Base-by-base conservation (phyloP, 2,113 vertebrate species). In the Eulemur rufifrons region DNA sequence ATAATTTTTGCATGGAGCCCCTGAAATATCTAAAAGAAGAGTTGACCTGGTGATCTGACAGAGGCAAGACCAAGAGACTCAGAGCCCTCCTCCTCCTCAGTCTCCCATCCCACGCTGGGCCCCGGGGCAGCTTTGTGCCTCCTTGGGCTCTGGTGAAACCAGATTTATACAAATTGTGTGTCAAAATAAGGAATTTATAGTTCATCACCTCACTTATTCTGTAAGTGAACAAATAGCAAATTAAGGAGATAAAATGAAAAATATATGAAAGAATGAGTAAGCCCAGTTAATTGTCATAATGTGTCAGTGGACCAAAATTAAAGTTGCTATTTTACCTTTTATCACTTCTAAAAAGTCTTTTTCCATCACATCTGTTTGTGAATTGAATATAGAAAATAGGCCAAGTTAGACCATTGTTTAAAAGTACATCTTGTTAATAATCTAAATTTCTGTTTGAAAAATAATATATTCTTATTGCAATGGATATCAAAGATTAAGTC, bases 361-460 rank as follows among this genome's bases (percentile, higher is more conserved):
- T 86, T 76, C 45, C 12, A 15, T 86, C 34, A 68, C 14, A 32
- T 64, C 32, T 89, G 11, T 56, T 78, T n/a, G 27, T 52, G 29
- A 91, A 42, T 27, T 73, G 32, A 82, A 64, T 61, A 18, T 39
- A 39, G 59, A 95, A 95, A 45, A 88, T 6, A 74, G 77, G 29
- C 37, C 59, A 61, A 66, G 39, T 83, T 71, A 83, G 37, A 80
- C 42, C 56, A 21, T 91, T 73, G 23, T 89, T 74, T 69, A 29
- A 82, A 95, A 82, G 34, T 14, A 9, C 29, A 13, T 73, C 15
- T 64, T 69, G 45, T 39, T 88, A 93, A 93, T 32, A 91, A 66
- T 73, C 14, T 47, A 73, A n/a, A 17, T 92, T 87, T 90, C 66
- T 91, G 45, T 56, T 91, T 84, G 23, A 76, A 95, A 81, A 84